These are phyloP conservation scores for Chymomyza amoena DNA, from an alignment of 2,888 invertebrate genomes.

Conservation along the genomic window DNA sequence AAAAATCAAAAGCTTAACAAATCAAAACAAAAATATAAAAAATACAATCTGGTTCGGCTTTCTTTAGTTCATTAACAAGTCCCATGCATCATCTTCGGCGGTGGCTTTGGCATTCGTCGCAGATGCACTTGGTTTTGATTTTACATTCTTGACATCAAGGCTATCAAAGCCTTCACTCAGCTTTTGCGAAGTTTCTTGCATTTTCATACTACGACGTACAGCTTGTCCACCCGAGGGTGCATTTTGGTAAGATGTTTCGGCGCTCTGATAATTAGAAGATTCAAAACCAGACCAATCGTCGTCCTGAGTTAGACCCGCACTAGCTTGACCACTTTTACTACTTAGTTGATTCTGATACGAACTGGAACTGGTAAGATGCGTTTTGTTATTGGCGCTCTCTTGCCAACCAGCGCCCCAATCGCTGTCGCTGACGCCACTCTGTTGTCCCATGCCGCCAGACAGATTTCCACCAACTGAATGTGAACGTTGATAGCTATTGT, in stretches of 20 bases:
- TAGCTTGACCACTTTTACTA: slow-evolving; percentile 40
- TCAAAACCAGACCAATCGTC: slow-evolving; percentile 78
- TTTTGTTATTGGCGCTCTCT: slow-evolving; percentile 58
- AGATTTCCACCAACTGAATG: slow-evolving; percentile 76
- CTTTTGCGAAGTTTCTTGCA: slow-evolving; percentile 69
- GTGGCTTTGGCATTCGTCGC: slow-evolving; percentile 65
- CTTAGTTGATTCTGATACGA: slow-evolving; percentile 71
- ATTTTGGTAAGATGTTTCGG: slow-evolving; percentile 73
- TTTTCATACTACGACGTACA: slow-evolving; percentile 66
- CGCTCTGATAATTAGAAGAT: slow-evolving; percentile 69
- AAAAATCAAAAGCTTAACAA: slow-evolving; percentile 30
- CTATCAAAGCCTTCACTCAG: slow-evolving; percentile 74
- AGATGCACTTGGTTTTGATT: slow-evolving; percentile 51
- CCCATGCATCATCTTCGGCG: slow-evolving; percentile 83
- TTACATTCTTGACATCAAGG: slow-evolving; percentile 77
- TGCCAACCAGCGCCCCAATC: slow-evolving; percentile 77
- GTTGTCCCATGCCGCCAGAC: slow-evolving; percentile 63
- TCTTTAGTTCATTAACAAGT: slow-evolving; percentile 81
- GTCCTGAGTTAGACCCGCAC: slow-evolving; percentile 56
- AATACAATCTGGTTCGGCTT: slow-evolving; percentile 24
- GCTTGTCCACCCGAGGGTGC: slow-evolving; percentile 55
- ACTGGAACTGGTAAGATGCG: slow-evolving; percentile 66
- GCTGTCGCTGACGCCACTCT: slow-evolving; percentile 65
- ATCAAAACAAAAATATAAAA: slow-evolving; percentile 33
- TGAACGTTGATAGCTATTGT: slow-evolving; percentile 76